Evolutionary conservation across 1,140 invertebrate genomes (phyloP), one percentile per base, ranked within the genome.

Genomic region (Drosophila lowei): DNA sequence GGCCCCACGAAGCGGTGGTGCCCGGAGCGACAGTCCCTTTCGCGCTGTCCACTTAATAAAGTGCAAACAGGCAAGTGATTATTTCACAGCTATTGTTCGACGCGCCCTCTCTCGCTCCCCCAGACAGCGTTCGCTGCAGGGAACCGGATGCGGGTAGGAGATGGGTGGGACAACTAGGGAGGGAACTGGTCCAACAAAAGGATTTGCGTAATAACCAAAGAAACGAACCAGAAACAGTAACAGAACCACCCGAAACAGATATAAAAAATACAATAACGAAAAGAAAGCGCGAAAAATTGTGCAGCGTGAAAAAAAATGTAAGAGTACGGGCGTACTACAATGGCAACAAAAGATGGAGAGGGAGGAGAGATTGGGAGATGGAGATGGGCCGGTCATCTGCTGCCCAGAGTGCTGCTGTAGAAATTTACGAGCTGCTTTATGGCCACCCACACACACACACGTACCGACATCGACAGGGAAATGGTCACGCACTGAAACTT

Each of bases 61-160:
- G 80, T 85, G 81, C 77, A 85, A 86, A 86, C 80, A 77, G 79
- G 67, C 81, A 85, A 85, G 80, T 85, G 80, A 85, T 85, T 85
- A 86, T 85, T 85, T 85, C 80, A 85, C 73, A 86, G 81, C 80
- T 86, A 80, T 85, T 85, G 80, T 85, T 80, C 72, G 67, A 63
- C 71, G 67, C 74, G 41, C 55, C 9, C 55, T 34, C 47, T 53
- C 16, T 15, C 41, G 18, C 23, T 6, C 30, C 34, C 34, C 3
- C 34, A 38, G 34, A 38, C 34, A 38, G 34, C 34, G 1, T 13
- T 38, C 34, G 11, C 34, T 38, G 1, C 34, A 38, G 34, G 34
- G 11, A 15, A 76, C 48, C 52, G 41, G 43, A 42, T 44, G 58
- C 54, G 46, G 52, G 57, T 13, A 46, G 44, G 23, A 34, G 50